Evolutionary conservation across 1,140 invertebrate genomes (phyloP).

Genomic region (Calliopsis andreniformis): DNA sequence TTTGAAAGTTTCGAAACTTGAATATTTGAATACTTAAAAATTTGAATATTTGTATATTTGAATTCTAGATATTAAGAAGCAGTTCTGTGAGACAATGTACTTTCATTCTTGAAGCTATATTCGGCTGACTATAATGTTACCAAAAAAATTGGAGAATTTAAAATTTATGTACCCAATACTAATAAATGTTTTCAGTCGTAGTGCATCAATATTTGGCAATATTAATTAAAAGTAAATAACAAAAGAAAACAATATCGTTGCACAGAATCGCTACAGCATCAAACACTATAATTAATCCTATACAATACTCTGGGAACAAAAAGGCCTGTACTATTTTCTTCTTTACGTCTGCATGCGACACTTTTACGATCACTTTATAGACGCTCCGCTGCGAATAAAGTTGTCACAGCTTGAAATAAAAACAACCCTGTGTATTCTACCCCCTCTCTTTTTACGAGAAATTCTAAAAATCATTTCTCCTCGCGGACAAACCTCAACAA

Average conservation of each 20-base stretch:
- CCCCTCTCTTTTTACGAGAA: conserved; percentile 14
- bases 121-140: too few relatives aligned
- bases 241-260: conserved; percentile 3
- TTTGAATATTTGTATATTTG: too few relatives aligned
- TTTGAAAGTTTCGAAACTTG: too few relatives aligned
- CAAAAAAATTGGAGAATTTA: too few relatives aligned
- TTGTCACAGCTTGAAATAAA: conserved; percentile 29
- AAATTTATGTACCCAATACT: too few relatives aligned
- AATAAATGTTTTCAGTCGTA: too few relatives aligned
- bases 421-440: background rate
- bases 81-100: too few relatives aligned
- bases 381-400: conserved; percentile 19
- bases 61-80: too few relatives aligned
- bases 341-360: background rate
- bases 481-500: background rate
- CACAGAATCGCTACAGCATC: background rate
- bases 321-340: conserved; percentile 9
- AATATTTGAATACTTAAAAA: too few relatives aligned
- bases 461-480: conserved; percentile 36
- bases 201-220: too few relatives aligned
- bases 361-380: conserved; percentile 35
- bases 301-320: background rate
- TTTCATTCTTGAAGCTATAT: too few relatives aligned
- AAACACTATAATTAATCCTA: background rate
- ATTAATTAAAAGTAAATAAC: too few relatives aligned